Base-by-base conservation (phyloP, 2,113 vertebrate species). In the Microtus richardsoni region DNA sequence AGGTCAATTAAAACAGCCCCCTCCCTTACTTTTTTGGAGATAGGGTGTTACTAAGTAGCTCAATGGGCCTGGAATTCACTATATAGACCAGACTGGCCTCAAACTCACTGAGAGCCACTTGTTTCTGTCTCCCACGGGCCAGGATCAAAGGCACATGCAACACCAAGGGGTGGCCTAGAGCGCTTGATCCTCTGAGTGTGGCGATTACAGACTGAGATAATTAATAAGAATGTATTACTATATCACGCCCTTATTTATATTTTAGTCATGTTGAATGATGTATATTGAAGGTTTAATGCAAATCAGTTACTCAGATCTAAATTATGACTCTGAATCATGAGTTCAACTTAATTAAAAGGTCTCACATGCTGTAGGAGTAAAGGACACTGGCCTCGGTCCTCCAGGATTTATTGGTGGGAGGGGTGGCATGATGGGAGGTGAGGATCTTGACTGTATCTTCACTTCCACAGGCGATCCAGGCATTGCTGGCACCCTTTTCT, bases 381-480 rank as follows among this genome's bases (percentile, higher is more conserved):
- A 99, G 77, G 99, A 99, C 93, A 99, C 99, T 0, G 99, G 99
- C 11, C 99, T 99, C 21, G 99, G 99, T 79, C 99, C 99, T 0
- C 99, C 99, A 0, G 99, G 98, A 98, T 99, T 99, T 97, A 99
- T 98, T 3, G 99, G 99, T 60, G 99, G 99, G 96, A 99, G 98
- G 11, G 99, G 99, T 1, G 99, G 99, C 99, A 99, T 99, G 77
- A 98, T 99, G 98, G 99, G 99, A 97, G 99, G 99, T 97, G 99
- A 99, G 94, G 99, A 99, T 98, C 99, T 99, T 98, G 99, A 99
- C 98, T 99, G 99, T 97, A 99, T 99, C 98, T 99, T 99, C 98
- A 99, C 99, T 99, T 99, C 99, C 99, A 99, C 99, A 73, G 99
- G 99, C 95, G 99, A 99, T 97, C 99, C 99, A 97, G 99, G 99